These are phyloP conservation scores for Miichthys miiuy DNA, from an alignment of 2,797 vertebrate genomes.

Conservation along the genomic window DNA sequence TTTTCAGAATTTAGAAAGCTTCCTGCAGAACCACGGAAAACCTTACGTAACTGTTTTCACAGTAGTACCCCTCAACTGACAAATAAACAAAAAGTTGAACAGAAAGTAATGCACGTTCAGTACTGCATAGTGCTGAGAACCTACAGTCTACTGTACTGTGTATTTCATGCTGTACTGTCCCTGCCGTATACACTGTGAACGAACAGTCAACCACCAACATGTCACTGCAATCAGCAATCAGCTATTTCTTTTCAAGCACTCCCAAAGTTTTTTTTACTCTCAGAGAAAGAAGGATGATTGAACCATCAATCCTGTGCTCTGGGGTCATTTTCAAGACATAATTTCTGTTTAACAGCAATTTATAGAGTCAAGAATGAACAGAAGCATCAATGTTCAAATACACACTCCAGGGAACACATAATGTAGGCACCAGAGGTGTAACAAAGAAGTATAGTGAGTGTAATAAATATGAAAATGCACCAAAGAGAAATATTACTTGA, in stretches of 20 bases:
- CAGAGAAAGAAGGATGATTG: conserved; percentile 31
- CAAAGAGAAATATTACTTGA: conserved; percentile 52
- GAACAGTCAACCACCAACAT: conserved; percentile 19
- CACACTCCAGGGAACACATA: conserved; percentile 28
- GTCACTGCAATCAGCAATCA: conserved; percentile 28
- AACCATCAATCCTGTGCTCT: conserved; percentile 34
- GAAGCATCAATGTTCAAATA: conserved; percentile 27
- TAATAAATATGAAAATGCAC: conserved; percentile 51
- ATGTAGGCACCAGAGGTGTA: conserved; percentile 38
- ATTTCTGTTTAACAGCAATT: conserved; percentile 47
- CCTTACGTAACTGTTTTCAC: not conserved
- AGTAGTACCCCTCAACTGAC: not conserved
- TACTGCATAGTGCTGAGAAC: not conserved
- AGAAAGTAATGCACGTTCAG: not conserved
- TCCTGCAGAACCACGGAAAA: not conserved
- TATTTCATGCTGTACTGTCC: not conserved
- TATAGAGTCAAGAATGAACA: conserved; percentile 42
- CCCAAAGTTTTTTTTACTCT: conserved; percentile 19
- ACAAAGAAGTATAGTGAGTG: conserved; percentile 43
- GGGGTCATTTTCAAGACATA: conserved; percentile 50
- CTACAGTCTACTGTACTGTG: not conserved
- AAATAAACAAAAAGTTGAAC: conserved; percentile 1
- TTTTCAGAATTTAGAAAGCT: not conserved
- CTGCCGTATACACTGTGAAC: not conserved
- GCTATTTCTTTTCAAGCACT: conserved; percentile 31